A percentile compares a stretch with the other conserved stretches of the same genome.
Conservation (phyloP, 1,140 invertebrate species). For the Odontomachus brunneus region DNA sequence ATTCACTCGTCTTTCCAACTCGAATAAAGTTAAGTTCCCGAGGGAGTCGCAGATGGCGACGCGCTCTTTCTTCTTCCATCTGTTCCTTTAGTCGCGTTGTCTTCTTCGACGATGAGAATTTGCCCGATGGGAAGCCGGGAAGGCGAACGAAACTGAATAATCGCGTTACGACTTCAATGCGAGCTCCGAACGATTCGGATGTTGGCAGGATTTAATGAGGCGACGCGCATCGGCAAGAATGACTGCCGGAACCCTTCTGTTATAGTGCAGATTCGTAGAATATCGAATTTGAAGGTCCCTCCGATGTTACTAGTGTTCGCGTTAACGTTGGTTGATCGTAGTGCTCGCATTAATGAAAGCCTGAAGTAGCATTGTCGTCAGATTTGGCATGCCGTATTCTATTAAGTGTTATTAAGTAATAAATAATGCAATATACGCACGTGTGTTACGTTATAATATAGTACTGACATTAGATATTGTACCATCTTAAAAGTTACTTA, state of each 20-base stretch:
- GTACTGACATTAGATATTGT: too few relatives aligned
- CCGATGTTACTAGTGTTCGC: not conserved
- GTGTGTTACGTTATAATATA: too few relatives aligned
- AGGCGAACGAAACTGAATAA: constrained; percentile 63
- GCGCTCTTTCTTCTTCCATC: constrained; percentile 31
- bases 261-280: not conserved
- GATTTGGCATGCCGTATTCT: not conserved
- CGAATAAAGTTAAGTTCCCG: constrained; percentile 55
- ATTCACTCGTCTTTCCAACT: constrained; percentile 57
- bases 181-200: constrained; percentile 42
- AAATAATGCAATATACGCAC: too few relatives aligned
- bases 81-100: constrained; percentile 41
- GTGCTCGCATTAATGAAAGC: not conserved
- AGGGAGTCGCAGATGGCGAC: constrained; percentile 62
- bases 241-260: not conserved
- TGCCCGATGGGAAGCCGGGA: constrained; percentile 26
- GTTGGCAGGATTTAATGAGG: constrained; percentile 52
- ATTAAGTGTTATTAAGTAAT: too few relatives aligned
- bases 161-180: constrained; percentile 50
- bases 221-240: constrained; percentile 12
- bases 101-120: constrained; percentile 39
- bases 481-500: too few relatives aligned
- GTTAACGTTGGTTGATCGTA: not conserved
- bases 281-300: not conserved
- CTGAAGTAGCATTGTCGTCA: not conserved